Evolutionary conservation across 2,888 invertebrate genomes (phyloP), one percentile per base, ranked within the genome.

Genomic region (Drosophila robusta): DNA sequence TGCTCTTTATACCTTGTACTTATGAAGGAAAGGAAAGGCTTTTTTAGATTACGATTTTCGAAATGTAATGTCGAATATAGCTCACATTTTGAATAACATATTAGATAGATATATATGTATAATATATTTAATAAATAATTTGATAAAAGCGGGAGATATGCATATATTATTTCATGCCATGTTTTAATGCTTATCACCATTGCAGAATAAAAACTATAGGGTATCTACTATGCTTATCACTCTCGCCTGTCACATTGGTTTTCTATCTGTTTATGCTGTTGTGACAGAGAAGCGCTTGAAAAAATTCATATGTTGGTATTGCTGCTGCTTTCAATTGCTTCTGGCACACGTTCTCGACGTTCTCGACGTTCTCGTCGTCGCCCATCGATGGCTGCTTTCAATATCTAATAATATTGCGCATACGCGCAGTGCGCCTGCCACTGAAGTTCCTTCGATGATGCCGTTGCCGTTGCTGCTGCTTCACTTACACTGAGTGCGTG

Each of bases 341-440:
- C 73, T 64, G 80, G 70, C 71, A 68, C 44, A 56, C 46, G 55
- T 29, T 29, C 29, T 18, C 18, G 18, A 56, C 46, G 55, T 29
- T 29, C 29, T 29, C 72, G 58, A 38, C 38, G 47, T 47, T 54
- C 60, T 46, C 66, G 54, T 38, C 62, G 46, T 54, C 64, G 60
- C 68, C 75, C 75, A 81, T 85, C 88, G 76, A 88, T 82, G 73
- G 73, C 88, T 78, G 88, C 79, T 83, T 88, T 88, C 82, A 83
- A 88, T 83, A 88, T 88, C 79, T 82, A 79, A 84, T 84, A 86
- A 77, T 79, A 86, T 88, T 86, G 89, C 87, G 77, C 80, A 88
- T 84, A 88, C 83, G 80, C 83, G 63, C 70, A 73, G 80, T 74
- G 56, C 50, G 80, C 70, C 58, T 54, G 51, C 26, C 70, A 51